A percentile compares a stretch with the other conserved stretches of the same genome.
These are phyloP conservation scores for Hestina assimilis DNA, from an alignment of 1,140 invertebrate species.

Conservation along the genomic window DNA sequence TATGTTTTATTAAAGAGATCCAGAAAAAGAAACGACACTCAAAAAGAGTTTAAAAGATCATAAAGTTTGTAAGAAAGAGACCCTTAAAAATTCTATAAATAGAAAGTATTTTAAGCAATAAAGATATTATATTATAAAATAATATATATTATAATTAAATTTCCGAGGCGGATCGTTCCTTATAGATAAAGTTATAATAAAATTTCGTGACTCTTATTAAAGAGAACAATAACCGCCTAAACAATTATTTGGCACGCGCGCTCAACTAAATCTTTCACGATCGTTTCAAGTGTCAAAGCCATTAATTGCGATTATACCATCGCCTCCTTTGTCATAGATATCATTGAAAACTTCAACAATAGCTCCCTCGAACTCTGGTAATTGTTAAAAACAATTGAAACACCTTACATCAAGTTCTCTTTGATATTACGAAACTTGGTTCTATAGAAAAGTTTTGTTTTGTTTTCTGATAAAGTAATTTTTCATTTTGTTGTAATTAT, in stretches of 20 bases:
- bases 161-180: too few species aligned
- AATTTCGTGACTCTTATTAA: background rate
- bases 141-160: too few species aligned
- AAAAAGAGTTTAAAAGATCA: too few species aligned
- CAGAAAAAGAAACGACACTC: too few species aligned
- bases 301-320: conserved; percentile 6
- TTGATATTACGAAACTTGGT: background rate
- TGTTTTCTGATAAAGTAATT: background rate
- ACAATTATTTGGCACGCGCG: background rate
- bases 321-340: conserved; percentile 6
- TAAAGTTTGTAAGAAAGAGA: too few species aligned
- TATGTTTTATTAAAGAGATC: too few species aligned
- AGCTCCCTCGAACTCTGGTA: background rate
- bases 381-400: conserved; percentile 16
- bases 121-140: too few species aligned
- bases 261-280: background rate
- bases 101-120: too few species aligned
- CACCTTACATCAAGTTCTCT: conserved; percentile 4
- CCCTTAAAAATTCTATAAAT: too few species aligned
- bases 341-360: conserved; percentile 7
- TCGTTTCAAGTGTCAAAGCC: background rate
- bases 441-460: background rate
- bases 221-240: background rate
- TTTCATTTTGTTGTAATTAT: background rate
- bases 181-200: background rate